These are phyloP conservation scores for Stenichneumon culpator DNA, from an alignment of 2,888 invertebrate genomes.

Conservation along the genomic window DNA sequence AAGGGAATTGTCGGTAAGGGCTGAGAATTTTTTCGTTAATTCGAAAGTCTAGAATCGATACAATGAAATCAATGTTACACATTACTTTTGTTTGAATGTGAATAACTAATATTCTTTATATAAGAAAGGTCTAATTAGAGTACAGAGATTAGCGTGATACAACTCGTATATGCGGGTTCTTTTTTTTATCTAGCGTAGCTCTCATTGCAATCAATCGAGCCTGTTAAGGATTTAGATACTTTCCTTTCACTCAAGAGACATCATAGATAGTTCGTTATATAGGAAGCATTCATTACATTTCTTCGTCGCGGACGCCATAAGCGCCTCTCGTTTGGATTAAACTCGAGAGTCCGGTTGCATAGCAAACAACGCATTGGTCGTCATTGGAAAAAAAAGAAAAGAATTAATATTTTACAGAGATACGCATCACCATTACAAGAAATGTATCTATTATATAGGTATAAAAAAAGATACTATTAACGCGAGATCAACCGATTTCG, in stretches of 20 bases:
- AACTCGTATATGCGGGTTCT: constrained; percentile 30
- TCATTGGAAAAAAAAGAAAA: constrained; percentile 26
- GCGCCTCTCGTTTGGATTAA: constrained; percentile 11
- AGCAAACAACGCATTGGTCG: constrained; percentile 36
- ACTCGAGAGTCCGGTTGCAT: constrained; percentile 15
- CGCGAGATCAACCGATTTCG: constrained; percentile 72
- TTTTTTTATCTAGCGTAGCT: constrained; percentile 29
- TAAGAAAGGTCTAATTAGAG: constrained; percentile 61
- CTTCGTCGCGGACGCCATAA: constrained; percentile 10
- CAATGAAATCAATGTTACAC: constrained; percentile 33
- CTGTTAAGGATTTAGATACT: constrained; percentile 6
- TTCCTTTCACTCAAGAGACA: constrained; percentile 34
- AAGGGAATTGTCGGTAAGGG: constrained; percentile 34
- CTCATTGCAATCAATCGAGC: constrained; percentile 40
- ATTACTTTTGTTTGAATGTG: constrained; percentile 39
- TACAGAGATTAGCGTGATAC: constrained; percentile 44
- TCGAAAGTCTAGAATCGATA: constrained; percentile 17
- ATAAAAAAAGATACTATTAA: constrained; percentile 66
- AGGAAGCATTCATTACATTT: constrained; percentile 25
- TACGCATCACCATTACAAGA: constrained; percentile 59
- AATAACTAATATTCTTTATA: constrained; percentile 57
- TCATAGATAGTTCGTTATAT: constrained; percentile 39
- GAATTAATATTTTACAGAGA: constrained; percentile 50
- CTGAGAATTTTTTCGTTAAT: constrained; percentile 17
- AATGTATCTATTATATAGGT: constrained; percentile 77